Evolutionary conservation across 2,113 vertebrate species (phyloP).

Genomic region (Rhinogobius similis): DNA sequence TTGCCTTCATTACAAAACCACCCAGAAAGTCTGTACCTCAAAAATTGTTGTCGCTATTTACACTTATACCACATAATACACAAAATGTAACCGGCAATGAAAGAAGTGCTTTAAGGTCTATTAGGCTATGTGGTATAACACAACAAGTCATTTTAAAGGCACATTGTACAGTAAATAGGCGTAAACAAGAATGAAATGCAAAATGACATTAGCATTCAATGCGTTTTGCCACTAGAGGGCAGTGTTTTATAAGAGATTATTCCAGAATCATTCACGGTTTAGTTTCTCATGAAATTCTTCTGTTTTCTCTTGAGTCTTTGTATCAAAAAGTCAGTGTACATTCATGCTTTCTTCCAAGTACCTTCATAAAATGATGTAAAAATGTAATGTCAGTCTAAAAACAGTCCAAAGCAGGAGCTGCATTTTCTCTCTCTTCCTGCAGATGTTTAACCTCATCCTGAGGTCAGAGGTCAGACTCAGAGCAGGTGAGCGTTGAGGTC

Average conservation of each 20-base stretch:
- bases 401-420: slow-evolving; percentile 2
- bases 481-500: slow-evolving; percentile 94
- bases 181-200: slow-evolving; percentile 30
- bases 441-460: too few relatives aligned
- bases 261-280: slow-evolving; percentile 9
- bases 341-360: slow-evolving; percentile 18
- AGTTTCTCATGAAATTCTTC: slow-evolving; percentile 6
- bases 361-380: neutral
- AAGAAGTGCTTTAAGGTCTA: slow-evolving; percentile 36
- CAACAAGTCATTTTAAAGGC: slow-evolving; percentile 79
- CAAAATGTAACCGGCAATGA: slow-evolving; percentile 19
- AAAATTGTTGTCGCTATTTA: slow-evolving; percentile 74
- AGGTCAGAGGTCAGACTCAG: slow-evolving; percentile 69
- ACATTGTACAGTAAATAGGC: slow-evolving; percentile 61
- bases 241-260: slow-evolving; percentile 4
- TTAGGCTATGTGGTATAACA: slow-evolving; percentile 10
- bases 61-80: slow-evolving; percentile 68
- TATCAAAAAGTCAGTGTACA: slow-evolving; percentile 6
- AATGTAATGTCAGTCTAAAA: neutral
- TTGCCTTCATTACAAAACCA: slow-evolving; percentile 21
- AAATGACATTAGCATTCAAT: neutral
- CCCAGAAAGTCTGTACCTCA: slow-evolving; percentile 66
- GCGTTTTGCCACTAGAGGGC: slow-evolving; percentile 9
- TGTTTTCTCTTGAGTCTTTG: neutral
- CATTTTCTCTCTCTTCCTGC: neutral